Conservation (phyloP, 2,888 invertebrate species). For the Altica lythri region DNA sequence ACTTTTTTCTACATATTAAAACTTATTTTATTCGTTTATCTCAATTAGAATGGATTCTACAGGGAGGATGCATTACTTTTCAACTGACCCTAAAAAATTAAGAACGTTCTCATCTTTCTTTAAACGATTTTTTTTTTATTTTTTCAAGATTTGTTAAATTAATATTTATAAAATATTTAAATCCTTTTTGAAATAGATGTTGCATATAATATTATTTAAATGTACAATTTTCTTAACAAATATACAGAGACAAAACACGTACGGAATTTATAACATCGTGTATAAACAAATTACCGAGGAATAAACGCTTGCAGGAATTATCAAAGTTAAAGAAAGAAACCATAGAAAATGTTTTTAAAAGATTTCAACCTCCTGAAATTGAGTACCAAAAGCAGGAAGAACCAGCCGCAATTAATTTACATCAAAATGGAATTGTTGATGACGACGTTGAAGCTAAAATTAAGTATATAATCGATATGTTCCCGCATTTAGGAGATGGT, state of each 20-base stretch:
- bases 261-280: constrained; percentile 51
- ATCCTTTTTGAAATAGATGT: too few relatives aligned
- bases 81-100: too few relatives aligned
- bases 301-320: constrained; percentile 40
- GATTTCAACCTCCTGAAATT: constrained; percentile 35
- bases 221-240: constrained; percentile 38
- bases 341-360: constrained; percentile 40
- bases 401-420: constrained; percentile 33
- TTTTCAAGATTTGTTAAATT: too few relatives aligned
- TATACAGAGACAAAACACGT: constrained; percentile 50
- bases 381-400: constrained; percentile 30
- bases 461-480: constrained; percentile 60
- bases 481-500: constrained; percentile 82
- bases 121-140: too few relatives aligned
- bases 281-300: constrained; percentile 45
- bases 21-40: too few relatives aligned
- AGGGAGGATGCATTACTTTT: too few relatives aligned
- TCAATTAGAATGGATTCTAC: too few relatives aligned
- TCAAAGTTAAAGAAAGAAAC: constrained; percentile 36
- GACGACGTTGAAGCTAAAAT: constrained; percentile 56
- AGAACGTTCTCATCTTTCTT: too few relatives aligned
- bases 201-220: neutral
- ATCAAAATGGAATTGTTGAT: constrained; percentile 26
- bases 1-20: too few relatives aligned
- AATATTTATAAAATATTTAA: too few relatives aligned